Conservation (phyloP, 64 coral and sea anemone genomes). For the Dendronephthya gigantea region DNA sequence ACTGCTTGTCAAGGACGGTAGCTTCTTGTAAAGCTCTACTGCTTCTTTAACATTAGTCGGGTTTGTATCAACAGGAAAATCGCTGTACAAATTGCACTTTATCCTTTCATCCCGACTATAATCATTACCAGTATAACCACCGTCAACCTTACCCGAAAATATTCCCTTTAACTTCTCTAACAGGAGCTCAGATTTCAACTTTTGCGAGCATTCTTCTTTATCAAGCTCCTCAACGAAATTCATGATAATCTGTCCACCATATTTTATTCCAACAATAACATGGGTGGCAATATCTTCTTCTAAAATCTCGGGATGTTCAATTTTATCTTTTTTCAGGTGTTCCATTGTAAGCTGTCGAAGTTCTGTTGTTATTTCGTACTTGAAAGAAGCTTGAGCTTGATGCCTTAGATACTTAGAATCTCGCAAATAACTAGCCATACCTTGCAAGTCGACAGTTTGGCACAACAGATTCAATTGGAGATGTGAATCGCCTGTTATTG, state of each 20-base stretch:
- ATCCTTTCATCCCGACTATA: neutral
- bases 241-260: slow-evolving; percentile 41
- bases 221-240: slow-evolving; percentile 37
- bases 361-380: slow-evolving; percentile 36
- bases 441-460: slow-evolving; percentile 16
- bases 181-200: slow-evolving; percentile 11
- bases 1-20: slow-evolving; percentile 19
- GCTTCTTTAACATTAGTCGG: slow-evolving; percentile 31
- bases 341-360: slow-evolving; percentile 30
- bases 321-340: slow-evolving; percentile 7
- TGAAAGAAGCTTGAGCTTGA: slow-evolving; percentile 35
- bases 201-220: neutral
- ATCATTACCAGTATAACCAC: neutral
- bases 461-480: slow-evolving; percentile 38
- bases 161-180: neutral
- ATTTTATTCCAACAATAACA: slow-evolving; percentile 48
- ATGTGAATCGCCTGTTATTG: neutral
- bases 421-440: slow-evolving; percentile 39
- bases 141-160: neutral
- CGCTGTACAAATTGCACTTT: slow-evolving; percentile 35
- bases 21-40: slow-evolving; percentile 30
- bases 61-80: neutral
- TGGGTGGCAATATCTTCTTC: slow-evolving; percentile 39
- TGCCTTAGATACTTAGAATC: slow-evolving; percentile 25
- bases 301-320: slow-evolving; percentile 21